phyloP scores from a whole-genome alignment of 2,888 invertebrate species.

The Apomyelois bistriatella region DNA sequence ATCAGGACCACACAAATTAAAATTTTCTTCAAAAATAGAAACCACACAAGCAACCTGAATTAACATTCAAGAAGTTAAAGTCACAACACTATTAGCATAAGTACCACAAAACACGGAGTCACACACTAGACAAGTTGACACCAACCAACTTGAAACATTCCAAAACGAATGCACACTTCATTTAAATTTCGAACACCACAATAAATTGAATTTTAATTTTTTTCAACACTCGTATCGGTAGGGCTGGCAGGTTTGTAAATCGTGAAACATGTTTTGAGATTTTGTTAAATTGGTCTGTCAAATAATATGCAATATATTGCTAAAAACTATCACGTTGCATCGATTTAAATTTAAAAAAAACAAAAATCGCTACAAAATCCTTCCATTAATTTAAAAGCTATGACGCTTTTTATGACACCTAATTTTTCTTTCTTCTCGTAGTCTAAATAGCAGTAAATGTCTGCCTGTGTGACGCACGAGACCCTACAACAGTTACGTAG shows the following conservation, averaged over 20 bases:
- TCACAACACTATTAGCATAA: constrained; percentile 5
- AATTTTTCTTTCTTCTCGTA: too few relatives aligned
- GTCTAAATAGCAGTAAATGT: too few relatives aligned
- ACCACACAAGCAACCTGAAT: not conserved
- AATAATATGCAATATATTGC: not conserved
- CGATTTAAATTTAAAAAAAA: too few relatives aligned
- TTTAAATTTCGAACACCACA: constrained; percentile 10
- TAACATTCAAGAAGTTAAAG: constrained; percentile 3
- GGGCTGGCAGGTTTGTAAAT: not conserved
- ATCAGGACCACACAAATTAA: not conserved
- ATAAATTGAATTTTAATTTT: constrained; percentile 11
- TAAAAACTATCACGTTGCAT: too few relatives aligned
- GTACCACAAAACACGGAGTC: constrained; percentile 2
- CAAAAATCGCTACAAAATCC: too few relatives aligned
- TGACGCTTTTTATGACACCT: too few relatives aligned
- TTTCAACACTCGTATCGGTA: constrained; percentile 5
- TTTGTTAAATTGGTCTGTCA: not conserved
- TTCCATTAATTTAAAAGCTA: too few relatives aligned
- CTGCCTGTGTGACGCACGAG: too few relatives aligned
- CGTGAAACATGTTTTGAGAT: not conserved
- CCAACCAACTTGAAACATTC: constrained; percentile 2
- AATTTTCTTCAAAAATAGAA: not conserved
- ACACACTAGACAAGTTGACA: constrained; percentile 9
- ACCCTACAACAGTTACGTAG: too few relatives aligned
- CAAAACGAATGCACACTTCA: constrained; percentile 10